Evolutionary conservation across 2,113 vertebrate species (phyloP), one percentile per base, ranked within the genome.

Genomic region (Hirundichthys speculiger): DNA sequence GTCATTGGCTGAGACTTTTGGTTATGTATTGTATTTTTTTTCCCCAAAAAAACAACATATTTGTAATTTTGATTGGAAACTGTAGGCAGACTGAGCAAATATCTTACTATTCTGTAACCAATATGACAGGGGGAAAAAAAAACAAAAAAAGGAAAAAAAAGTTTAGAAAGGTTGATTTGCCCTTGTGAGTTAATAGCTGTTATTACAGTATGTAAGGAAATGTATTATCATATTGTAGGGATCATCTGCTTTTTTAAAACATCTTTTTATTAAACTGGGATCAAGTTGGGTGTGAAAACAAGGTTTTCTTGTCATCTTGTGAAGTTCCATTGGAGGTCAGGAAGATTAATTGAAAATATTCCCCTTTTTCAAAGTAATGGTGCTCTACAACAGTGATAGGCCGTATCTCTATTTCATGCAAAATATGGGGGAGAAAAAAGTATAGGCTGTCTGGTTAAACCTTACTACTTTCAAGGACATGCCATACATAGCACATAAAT

Each of bases 391-490:
- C 64, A 78, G 47, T 54, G 38, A 75, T 55, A 74, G 74, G 69
- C 70, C 83, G 87, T 83, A 73, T 80, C 67, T 84, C 57, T 34
- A 69, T 84, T 87, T 86, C 77, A 85, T 85, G 81, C 78, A 66
- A 75, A 84, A 87, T 73, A 80, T 86, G 75, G 72, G 51, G 82
- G 72, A 49, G 82, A 16, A 56, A 62, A 73, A 75, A 66, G 54
- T 34, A 77, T 73, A 73, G 18, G 63, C 40, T 57, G 79, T 89
- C 88, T 88, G 41, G 85, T 86, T 76, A 87, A 88, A 84, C 75
- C 72, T 71, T 69, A 56, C 61, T 81, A 78, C 72, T 87, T 91
- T 93, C 91, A 91, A 91, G 91, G 88, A 91, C 90, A 73, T 83
- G 84, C 77, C 79, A 85, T 73, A 82, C 80, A 88, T 82, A 84